Evolutionary conservation across 2,797 vertebrate species (phyloP), one percentile per base, ranked within the genome.

Genomic region (Okamejei kenojei): DNA sequence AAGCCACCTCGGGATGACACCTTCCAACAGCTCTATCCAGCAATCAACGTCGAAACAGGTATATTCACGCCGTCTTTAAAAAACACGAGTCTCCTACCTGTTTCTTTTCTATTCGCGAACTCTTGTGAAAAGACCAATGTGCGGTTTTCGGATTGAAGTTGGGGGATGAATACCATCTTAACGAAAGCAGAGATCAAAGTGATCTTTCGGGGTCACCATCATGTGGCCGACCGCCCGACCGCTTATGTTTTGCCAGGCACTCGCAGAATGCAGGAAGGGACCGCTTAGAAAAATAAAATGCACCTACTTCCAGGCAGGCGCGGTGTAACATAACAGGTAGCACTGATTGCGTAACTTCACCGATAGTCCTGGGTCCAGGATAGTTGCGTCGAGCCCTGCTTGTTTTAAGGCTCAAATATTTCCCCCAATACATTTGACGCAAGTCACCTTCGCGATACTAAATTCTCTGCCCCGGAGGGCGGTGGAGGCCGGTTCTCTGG

Each of bases 301-400:
- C 26, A 73, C 23, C 71, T 29, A 29, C 71, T 92, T 10, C 23
- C 21, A 92, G 0, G 32, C 78, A 79, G 0, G 32, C 78, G 76
- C 15, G 65, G 23, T 93, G 45, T 29, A 19, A 17, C 94, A 94
- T 29, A 19, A 17, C 94, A 94, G 94, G 93, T 93, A 86, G 93
- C 80, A 71, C 92, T 32, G 92, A 63, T 78, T 93, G 84, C 35
- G 45, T 21, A 19, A 93, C 76, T 73, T 65, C 63, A 0, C 78
- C 13, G 93, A 91, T 93, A 93, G 94, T 94, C 90, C 93, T 65
- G 58, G 80, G 82, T 71, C 32, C 79, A 90, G n/a, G n/a, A n/a
- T n/a, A n/a, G 93, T 94, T 95, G 92, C 80, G 90, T 77, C 76
- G 94, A 94, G 93, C 94, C 94, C 93, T 93, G 93, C 95, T 93